Conservation (phyloP, 2,113 vertebrate species). For the Piliocolobus tephrosceles region DNA sequence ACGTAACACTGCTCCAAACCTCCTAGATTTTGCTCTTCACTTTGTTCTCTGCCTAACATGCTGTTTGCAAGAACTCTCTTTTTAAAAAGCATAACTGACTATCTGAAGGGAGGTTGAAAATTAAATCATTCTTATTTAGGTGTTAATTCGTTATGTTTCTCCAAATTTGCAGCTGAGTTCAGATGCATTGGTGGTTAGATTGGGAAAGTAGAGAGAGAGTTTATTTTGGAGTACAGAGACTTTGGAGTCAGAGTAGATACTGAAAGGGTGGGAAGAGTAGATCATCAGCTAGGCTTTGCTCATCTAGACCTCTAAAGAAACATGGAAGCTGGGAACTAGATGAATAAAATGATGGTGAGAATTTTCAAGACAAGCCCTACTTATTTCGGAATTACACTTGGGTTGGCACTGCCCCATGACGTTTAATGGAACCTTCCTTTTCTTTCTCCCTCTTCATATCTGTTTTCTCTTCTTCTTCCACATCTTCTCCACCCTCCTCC, state of each 20-base stretch:
- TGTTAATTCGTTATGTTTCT: not conserved
- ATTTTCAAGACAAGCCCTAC: not conserved
- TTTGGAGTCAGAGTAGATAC: not conserved
- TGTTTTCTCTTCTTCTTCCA: not conserved
- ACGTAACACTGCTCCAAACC: not conserved
- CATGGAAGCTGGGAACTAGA: not conserved
- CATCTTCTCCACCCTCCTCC: not conserved
- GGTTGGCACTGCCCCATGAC: not conserved
- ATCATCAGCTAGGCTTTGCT: not conserved
- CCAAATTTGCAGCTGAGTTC: not conserved
- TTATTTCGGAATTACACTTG: not conserved
- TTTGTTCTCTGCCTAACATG: not conserved
- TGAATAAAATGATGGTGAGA: not conserved
- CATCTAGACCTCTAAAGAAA: not conserved
- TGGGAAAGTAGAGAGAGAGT: not conserved
- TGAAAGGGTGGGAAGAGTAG: not conserved
- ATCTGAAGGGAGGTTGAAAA: not conserved
- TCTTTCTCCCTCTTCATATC: not conserved
- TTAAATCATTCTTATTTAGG: not conserved
- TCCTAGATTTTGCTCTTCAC: not conserved
- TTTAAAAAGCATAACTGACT: not conserved
- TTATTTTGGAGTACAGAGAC: not conserved
- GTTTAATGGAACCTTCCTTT: not conserved
- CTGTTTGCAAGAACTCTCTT: not conserved
- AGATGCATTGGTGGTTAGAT: not conserved